phyloP scores from a whole-genome alignment of 2,113 vertebrate genomes.

The Peucedramus taeniatus region DNA sequence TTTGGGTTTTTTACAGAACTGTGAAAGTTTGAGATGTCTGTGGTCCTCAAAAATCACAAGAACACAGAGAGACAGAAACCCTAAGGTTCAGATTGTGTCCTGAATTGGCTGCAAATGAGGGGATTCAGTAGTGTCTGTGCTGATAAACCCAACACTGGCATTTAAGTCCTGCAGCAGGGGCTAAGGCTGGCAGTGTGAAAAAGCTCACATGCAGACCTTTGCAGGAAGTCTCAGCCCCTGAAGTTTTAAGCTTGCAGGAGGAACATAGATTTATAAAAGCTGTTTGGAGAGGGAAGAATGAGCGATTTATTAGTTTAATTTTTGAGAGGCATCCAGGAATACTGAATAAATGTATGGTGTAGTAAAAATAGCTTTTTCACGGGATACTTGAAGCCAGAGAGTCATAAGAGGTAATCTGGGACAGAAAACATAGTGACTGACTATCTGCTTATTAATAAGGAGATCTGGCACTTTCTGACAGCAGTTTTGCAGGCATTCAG shows the following conservation, averaged over 20 bases:
- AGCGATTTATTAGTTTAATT: neutral
- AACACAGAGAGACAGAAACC: neutral
- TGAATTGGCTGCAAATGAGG: neutral
- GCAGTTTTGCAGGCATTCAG: neutral
- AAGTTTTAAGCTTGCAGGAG: neutral
- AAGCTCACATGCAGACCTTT: neutral
- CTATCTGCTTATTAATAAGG: neutral
- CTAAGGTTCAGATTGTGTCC: neutral
- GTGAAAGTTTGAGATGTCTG: neutral
- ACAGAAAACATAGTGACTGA: neutral
- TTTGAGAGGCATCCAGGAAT: neutral
- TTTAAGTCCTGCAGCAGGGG: neutral
- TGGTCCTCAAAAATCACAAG: neutral
- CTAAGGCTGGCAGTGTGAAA: neutral
- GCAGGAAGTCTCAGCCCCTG: neutral
- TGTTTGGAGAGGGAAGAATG: neutral
- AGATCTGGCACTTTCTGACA: neutral
- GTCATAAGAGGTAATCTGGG: neutral
- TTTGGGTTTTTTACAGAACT: fast-evolving
- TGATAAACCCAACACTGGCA: neutral
- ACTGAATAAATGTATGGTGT: neutral
- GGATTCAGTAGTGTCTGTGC: neutral
- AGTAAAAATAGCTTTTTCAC: neutral
- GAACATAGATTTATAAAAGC: neutral
- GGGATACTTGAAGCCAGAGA: neutral